phyloP scores from a whole-genome alignment of 2,797 vertebrate species.

The Zenarchopterus dispar region DNA sequence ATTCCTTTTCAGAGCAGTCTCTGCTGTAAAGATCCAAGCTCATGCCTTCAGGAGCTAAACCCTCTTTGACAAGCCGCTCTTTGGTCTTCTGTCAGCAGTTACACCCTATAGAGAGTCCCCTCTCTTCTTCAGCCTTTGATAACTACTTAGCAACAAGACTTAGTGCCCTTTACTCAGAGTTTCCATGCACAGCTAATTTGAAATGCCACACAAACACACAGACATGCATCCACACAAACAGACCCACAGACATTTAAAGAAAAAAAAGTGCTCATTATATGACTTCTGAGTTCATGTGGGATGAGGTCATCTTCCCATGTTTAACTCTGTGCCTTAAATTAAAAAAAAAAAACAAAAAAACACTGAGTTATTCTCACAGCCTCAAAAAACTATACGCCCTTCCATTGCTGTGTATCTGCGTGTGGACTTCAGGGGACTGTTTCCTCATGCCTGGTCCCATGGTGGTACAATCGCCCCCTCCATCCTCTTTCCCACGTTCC shows the following conservation, averaged over 20 bases:
- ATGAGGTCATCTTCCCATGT: constrained; percentile 61
- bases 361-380: constrained; percentile 18
- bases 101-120: constrained; percentile 38
- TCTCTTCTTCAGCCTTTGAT: constrained; percentile 45
- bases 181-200: constrained; percentile 52
- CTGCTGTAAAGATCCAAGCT: constrained; percentile 15
- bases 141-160: constrained; percentile 45
- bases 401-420: constrained; percentile 15
- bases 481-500: constrained; percentile 80
- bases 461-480: constrained; percentile 74
- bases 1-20: constrained; percentile 1
- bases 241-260: neutral
- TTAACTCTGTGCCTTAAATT: constrained; percentile 17
- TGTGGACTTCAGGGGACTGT: constrained; percentile 60
- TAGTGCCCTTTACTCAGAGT: constrained; percentile 42
- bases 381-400: constrained; percentile 34
- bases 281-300: constrained; percentile 44
- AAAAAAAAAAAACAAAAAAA: constrained; percentile 20
- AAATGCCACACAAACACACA: constrained; percentile 20
- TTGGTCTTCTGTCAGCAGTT: constrained; percentile 51
- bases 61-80: constrained; percentile 53
- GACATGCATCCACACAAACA: constrained; percentile 6
- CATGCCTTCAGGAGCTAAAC: constrained; percentile 27
- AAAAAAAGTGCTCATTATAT: constrained; percentile 20
- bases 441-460: constrained; percentile 74